Evolutionary conservation across 2,888 invertebrate genomes (phyloP), one percentile per base, ranked within the genome.

Genomic region (Tenthredo scrophulariae): DNA sequence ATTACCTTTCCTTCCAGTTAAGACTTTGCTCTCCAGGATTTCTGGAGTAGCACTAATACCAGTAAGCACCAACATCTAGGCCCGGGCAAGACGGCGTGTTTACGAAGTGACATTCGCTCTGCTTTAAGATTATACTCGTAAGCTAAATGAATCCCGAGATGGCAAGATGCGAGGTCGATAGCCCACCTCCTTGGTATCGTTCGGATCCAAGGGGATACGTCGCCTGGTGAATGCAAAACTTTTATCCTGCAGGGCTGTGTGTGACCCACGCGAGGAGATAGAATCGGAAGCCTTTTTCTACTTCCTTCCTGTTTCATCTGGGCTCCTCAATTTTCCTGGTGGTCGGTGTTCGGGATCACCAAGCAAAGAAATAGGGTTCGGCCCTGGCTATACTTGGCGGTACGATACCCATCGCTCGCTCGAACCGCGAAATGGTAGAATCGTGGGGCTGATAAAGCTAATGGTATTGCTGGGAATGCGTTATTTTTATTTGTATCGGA

Each of bases 381-480:
- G n/a, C 43, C 74, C 74, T 74, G 74, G 74, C 74, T 26, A 74
- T 43, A 26, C 26, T 74, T 26, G 43, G 74, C 43, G 40, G 40
- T 18, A 18, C 43, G 74, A 77, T 77, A 77, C 50, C 50, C 77
- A 77, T 77, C 77, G 77, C 54, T 29, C 22, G 29, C 54, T 33
- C 15, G 22, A 50, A 79, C 86, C 84, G 86, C 86, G 79, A 86
- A 87, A 86, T 87, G 83, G 82, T 86, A 84, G 87, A 88, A 87
- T 85, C 85, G 85, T 77, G 80, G 65, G 65, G 84, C 62, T 84
- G 87, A 89, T 88, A 88, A 88, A 88, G 86, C 87, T 89, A 88
- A 90, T 88, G 87, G 87, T 87, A 88, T 89, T 88, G 86, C 86
- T 85, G 85, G 86, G 86, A 89, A 89, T 87, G 86, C 86, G 84